These are phyloP conservation scores for Sebastes fasciatus DNA, from an alignment of 2,113 vertebrate genomes.

Conservation along the genomic window DNA sequence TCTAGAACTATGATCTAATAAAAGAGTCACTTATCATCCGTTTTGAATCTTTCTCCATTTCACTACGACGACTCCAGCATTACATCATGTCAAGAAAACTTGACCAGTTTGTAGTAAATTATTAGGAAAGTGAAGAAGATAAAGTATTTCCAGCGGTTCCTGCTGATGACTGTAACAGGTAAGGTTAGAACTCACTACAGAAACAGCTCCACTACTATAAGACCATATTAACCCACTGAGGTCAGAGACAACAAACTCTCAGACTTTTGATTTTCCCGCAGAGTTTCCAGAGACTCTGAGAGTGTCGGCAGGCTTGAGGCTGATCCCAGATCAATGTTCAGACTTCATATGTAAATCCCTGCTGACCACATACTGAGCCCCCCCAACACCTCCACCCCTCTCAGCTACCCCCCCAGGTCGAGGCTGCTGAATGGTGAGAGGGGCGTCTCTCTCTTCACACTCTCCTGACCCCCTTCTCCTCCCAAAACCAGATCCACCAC, in stretches of 20 bases:
- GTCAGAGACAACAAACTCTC: background rate
- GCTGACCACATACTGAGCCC: constrained; percentile 66
- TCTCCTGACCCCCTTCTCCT: constrained; percentile 12
- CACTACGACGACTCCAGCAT: no score
- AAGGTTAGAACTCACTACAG: no score
- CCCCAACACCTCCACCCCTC: constrained; percentile 37
- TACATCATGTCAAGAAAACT: no score
- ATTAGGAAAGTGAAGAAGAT: no score
- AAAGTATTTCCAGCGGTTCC: no score
- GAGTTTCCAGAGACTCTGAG: constrained; percentile 12
- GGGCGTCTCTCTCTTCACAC: constrained; percentile 45
- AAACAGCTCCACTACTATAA: no score
- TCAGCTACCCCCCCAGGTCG: constrained; percentile 54
- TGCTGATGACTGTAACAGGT: no score
- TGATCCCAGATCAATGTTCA: constrained; percentile 56
- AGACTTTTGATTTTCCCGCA: background rate
- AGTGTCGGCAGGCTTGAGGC: constrained; percentile 34
- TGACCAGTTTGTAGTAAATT: no score
- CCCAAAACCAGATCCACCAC: constrained; percentile 35
- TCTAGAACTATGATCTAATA: no score
- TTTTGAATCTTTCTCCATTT: no score
- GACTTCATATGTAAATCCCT: constrained; percentile 74
- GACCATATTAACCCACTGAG: background rate
- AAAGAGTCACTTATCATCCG: no score
- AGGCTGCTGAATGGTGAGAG: constrained; percentile 59